These are phyloP conservation scores for Pristionchus japonicus DNA, from an alignment of 2,888 invertebrate species.

Conservation along the genomic window DNA sequence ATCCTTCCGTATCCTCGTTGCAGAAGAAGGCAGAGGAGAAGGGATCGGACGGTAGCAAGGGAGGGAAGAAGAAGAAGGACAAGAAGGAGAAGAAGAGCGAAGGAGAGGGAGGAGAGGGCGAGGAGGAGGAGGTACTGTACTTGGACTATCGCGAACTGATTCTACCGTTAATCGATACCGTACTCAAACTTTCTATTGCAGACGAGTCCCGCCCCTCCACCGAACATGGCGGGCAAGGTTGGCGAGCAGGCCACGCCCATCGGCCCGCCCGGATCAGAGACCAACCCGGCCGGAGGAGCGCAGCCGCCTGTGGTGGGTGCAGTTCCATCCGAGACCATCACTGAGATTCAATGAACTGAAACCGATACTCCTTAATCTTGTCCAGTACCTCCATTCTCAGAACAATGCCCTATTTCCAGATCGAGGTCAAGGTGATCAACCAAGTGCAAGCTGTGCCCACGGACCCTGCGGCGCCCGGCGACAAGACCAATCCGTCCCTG, in stretches of 20 bases:
- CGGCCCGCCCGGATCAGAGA: not conserved
- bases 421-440: too few species aligned
- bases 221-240: not conserved
- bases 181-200: too few species aligned
- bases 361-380: too few species aligned
- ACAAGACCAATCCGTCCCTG: not conserved
- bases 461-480: not conserved
- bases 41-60: not conserved
- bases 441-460: not conserved
- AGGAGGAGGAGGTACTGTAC: slow-evolving; percentile 7
- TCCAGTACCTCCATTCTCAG: too few species aligned
- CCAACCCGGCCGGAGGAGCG: too few species aligned
- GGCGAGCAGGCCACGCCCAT: not conserved
- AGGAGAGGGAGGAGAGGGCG: not conserved
- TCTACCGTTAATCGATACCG: too few species aligned
- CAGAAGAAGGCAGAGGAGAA: not conserved
- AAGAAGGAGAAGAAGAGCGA: not conserved
- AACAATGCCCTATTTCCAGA: too few species aligned
- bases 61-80: not conserved
- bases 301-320: too few species aligned
- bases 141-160: too few species aligned
- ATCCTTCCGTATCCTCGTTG: not conserved
- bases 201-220: not conserved
- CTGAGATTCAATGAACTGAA: too few species aligned
- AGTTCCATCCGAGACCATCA: too few species aligned